Evolutionary conservation across 2,797 vertebrate genomes (phyloP), one percentile per base, ranked within the genome.

Genomic region (Lates japonicus): DNA sequence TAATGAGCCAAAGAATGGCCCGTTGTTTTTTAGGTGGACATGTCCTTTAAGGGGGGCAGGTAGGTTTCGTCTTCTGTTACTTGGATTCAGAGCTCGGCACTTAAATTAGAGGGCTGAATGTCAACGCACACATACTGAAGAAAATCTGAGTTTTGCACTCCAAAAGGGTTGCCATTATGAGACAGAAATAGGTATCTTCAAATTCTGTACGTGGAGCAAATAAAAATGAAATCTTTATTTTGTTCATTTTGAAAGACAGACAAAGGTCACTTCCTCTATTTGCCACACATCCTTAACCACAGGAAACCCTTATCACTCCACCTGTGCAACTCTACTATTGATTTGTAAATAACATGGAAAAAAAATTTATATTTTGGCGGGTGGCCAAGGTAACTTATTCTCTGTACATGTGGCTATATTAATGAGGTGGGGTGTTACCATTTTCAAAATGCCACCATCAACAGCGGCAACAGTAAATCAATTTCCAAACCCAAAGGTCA

Each of bases 391-490:
- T 83, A 88, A 88, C 88, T 89, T 86, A 90, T 92, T 93, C 89
- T 84, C 76, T 72, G 81, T 90, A 87, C 90, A 93, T 91, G 93
- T 92, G 88, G 88, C 91, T 90, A 80, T 93, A 94, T 95, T 96
- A 96, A 96, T 95, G 92, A 96, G 94, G 87, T 83, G 81, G 86
- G 91, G 92, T 93, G 92, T 93, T 94, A 95, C 94, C 94, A 95
- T 95, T 95, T 95, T 93, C 92, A 91, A 96, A 96, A 96, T 96
- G 95, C 95, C 95, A 96, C 88, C 91, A 16, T 95, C 92, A 94
- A 94, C 94, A 82, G 93, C 86, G 79, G 93, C 91, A 94, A 94
- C 94, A 93, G 94, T 96, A 95, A 95, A 96, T 96, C 95, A 95
- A 95, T 96, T 94, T 93, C 86, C 90, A 90, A 94, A 94, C 82